These are phyloP conservation scores for Micrasema minimum DNA, from an alignment of 1,140 invertebrate species.

Conservation along the genomic window DNA sequence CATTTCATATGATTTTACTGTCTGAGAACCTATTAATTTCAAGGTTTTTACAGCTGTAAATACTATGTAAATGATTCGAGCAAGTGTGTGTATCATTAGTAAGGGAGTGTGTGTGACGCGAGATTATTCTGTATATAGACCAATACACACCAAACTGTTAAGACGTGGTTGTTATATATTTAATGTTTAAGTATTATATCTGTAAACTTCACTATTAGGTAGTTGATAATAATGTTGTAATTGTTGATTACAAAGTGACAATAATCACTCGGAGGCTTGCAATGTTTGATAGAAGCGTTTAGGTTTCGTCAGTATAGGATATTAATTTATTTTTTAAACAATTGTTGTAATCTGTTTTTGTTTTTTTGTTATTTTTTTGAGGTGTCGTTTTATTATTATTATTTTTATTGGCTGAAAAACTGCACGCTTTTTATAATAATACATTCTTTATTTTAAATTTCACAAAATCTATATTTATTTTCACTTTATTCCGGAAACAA, in stretches of 20 bases:
- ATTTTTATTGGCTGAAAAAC: not conserved
- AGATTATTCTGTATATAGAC: not conserved
- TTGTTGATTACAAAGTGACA: conserved; percentile 32
- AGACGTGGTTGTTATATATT: not conserved
- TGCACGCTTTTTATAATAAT: not conserved
- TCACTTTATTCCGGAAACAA: not conserved
- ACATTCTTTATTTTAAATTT: not conserved
- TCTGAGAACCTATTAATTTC: no score
- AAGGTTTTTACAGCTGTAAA: not conserved
- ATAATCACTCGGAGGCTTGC: conserved; percentile 25
- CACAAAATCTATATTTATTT: not conserved
- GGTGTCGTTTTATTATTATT: not conserved
- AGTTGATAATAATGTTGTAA: conserved; percentile 7
- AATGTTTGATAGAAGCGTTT: not conserved
- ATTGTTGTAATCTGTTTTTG: not conserved
- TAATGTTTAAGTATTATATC: not conserved
- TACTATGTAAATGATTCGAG: not conserved
- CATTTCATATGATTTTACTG: no score
- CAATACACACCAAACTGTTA: not conserved
- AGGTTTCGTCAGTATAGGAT: not conserved
- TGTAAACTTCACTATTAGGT: not conserved
- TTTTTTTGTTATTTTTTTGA: not conserved
- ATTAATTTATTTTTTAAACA: not conserved
- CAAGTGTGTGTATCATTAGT: not conserved
- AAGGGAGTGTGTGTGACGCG: not conserved